A percentile compares a stretch with the other conserved stretches of the same genome.
Conservation (phyloP, 2,797 vertebrate genomes). For the Tapirus indicus region DNA sequence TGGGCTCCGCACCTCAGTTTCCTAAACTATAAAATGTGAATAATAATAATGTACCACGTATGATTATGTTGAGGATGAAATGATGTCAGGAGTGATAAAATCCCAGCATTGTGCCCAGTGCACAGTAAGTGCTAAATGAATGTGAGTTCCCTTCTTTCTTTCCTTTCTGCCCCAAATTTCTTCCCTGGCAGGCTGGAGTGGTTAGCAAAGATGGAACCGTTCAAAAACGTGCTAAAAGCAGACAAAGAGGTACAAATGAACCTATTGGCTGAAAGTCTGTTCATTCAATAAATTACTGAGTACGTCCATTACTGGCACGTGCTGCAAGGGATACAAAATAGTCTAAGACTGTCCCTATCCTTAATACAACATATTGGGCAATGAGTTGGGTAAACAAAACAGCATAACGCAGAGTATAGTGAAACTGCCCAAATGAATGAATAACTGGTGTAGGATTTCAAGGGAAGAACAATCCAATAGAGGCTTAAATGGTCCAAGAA, state of each 20-base stretch:
- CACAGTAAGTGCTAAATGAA: neutral
- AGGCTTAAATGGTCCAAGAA: neutral
- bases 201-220: constrained; percentile 13
- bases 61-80: neutral
- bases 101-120: neutral
- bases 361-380: constrained; percentile 11
- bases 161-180: neutral
- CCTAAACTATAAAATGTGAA: neutral
- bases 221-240: neutral
- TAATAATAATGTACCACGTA: neutral
- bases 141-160: neutral
- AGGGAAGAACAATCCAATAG: neutral
- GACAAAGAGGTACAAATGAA: neutral
- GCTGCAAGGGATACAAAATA: neutral
- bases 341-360: neutral
- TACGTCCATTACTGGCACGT: neutral
- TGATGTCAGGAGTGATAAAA: neutral
- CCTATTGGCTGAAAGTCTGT: neutral
- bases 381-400: neutral
- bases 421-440: neutral
- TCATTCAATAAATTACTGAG: constrained; percentile 15
- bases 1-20: neutral
- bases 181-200: neutral
- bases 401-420: neutral
- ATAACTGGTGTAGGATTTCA: neutral